These are phyloP conservation scores for Machimus atricapillus DNA, from an alignment of 2,888 invertebrate species.

Conservation along the genomic window DNA sequence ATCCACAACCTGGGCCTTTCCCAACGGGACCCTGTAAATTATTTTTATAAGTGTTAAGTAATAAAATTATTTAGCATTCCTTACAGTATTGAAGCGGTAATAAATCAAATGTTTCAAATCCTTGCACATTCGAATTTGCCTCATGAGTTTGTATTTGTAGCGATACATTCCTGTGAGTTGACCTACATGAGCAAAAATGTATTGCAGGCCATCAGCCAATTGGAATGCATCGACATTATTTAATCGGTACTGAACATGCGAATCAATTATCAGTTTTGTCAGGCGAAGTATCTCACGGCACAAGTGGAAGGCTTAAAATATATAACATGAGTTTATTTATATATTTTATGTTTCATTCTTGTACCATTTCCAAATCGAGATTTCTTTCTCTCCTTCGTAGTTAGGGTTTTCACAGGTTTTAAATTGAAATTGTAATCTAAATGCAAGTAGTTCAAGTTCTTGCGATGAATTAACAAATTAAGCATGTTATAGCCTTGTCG, in stretches of 20 bases:
- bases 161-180: constrained; percentile 99
- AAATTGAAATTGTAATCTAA: constrained; percentile 99
- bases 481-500: constrained; percentile 99
- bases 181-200: constrained; percentile 99
- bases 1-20: constrained; percentile 97
- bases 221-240: constrained; percentile 99
- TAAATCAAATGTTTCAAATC: constrained; percentile 99
- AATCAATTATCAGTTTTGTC: constrained; percentile 98
- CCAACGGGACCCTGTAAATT: constrained; percentile 84
- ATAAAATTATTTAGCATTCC: constrained; percentile 50
- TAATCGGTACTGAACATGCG: constrained; percentile 97
- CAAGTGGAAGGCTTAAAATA: constrained; percentile 88
- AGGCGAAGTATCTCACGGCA: constrained; percentile 98
- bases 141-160: constrained; percentile 98
- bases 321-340: neutral
- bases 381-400: constrained; percentile 99
- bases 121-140: constrained; percentile 99
- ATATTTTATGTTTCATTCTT: constrained; percentile 47
- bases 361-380: constrained; percentile 94
- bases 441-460: constrained; percentile 99
- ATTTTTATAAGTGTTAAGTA: neutral
- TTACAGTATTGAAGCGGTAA: constrained; percentile 97
- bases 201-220: constrained; percentile 96
- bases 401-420: constrained; percentile 98
- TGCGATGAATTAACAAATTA: constrained; percentile 97